Conservation (phyloP, 2,113 vertebrate genomes). For the Acanthochromis polyacanthus region DNA sequence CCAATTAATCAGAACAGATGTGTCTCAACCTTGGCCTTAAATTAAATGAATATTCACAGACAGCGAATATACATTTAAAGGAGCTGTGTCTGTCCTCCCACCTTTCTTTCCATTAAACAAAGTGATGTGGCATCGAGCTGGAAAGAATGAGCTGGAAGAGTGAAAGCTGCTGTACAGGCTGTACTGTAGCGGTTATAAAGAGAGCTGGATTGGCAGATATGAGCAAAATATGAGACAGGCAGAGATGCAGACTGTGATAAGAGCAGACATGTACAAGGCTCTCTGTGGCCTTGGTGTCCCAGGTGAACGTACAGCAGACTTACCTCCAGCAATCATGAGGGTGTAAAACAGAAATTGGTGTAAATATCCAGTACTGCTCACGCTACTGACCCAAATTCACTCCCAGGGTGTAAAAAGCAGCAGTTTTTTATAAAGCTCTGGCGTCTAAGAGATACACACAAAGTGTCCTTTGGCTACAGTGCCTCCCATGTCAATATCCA, state of each 20-base stretch:
- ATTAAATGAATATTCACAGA: constrained; percentile 48
- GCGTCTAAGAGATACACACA: too few species aligned
- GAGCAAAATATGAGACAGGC: constrained; percentile 48
- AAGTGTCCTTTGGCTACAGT: too few species aligned
- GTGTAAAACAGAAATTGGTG: constrained; percentile 6
- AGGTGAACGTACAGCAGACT: constrained; percentile 48
- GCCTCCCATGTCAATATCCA: too few species aligned
- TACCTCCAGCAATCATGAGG: constrained; percentile 38
- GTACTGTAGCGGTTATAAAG: constrained; percentile 21
- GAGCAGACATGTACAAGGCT: constrained; percentile 68
- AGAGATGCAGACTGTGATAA: constrained; percentile 64
- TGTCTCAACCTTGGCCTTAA: constrained; percentile 42
- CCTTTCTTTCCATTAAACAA: constrained; percentile 23
- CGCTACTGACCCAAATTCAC: too few species aligned
- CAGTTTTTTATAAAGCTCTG: too few species aligned
- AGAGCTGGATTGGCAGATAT: constrained; percentile 49
- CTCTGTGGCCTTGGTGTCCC: constrained; percentile 57
- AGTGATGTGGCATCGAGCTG: constrained; percentile 22
- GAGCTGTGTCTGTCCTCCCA: neutral
- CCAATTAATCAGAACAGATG: constrained; percentile 35
- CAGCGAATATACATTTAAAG: constrained; percentile 21
- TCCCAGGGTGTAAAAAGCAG: too few species aligned
- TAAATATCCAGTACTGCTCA: neutral
- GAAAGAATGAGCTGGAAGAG: constrained; percentile 16
- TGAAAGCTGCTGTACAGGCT: constrained; percentile 15